A percentile compares a stretch with the other conserved stretches of the same genome.
Conservation (phyloP, 2,113 vertebrate genomes). For the Brachypodius melanocephalos region DNA sequence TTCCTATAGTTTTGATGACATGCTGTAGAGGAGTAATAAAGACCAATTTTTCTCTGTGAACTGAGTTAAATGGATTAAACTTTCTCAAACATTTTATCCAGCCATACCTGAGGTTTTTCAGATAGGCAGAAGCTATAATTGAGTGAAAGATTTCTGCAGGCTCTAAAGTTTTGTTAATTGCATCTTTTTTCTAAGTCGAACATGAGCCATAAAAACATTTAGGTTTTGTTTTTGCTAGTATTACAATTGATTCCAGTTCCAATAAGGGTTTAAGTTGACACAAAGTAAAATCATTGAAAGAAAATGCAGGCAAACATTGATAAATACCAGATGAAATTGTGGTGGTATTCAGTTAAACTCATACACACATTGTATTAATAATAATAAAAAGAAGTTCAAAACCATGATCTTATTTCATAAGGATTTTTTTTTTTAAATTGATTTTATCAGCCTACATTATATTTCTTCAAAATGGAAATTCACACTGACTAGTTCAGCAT, state of each 20-base stretch:
- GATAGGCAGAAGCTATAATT: slow-evolving; percentile 14
- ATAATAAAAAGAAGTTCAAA: slow-evolving; percentile 64
- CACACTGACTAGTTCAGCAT: slow-evolving; percentile 22
- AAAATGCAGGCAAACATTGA: slow-evolving; percentile 61
- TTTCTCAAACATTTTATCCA: not conserved
- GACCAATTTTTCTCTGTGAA: not conserved
- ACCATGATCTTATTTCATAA: slow-evolving; percentile 61
- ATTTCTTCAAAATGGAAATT: slow-evolving; percentile 45
- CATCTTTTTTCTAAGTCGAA: slow-evolving; percentile 7
- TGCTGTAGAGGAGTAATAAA: not conserved
- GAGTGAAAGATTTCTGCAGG: slow-evolving; percentile 22
- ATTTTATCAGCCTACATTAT: slow-evolving; percentile 45
- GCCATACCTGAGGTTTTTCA: not conserved
- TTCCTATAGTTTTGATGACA: not conserved
- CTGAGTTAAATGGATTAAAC: not conserved
- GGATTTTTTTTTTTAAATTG: not conserved
- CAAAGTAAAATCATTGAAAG: slow-evolving; percentile 62
- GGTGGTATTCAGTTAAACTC: slow-evolving; percentile 48
- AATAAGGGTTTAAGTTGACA: slow-evolving; percentile 52
- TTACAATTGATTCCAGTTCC: slow-evolving; percentile 59
- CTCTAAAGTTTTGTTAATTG: slow-evolving; percentile 17
- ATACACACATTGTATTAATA: slow-evolving; percentile 63
- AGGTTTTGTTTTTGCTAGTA: slow-evolving; percentile 33
- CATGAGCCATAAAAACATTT: slow-evolving; percentile 38
- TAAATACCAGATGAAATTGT: slow-evolving; percentile 59